Evolutionary conservation across 2,888 invertebrate genomes (phyloP), one percentile per base, ranked within the genome.

Genomic region (Hanleya hanleyi): DNA sequence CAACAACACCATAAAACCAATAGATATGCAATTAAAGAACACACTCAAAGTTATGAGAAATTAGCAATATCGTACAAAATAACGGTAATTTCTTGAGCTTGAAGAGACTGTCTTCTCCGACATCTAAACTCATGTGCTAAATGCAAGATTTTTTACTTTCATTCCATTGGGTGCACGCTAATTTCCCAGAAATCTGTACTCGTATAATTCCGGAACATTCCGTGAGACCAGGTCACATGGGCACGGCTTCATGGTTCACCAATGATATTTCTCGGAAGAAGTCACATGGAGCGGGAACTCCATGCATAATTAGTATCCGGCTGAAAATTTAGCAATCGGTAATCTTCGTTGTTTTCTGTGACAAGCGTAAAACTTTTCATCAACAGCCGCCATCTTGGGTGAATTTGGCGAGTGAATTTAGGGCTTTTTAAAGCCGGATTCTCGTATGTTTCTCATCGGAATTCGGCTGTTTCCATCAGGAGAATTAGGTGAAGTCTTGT

Each of bases 321-420:
- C 74, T 78, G 73, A 73, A 76, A 80, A 79, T 79, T 81, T 81
- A 73, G 74, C 75, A 73, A 82, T 89, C 90, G 89, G 87, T 74
- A 84, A 83, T 84, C 78, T 85, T 86, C 89, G 90, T 79, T 92
- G 92, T 92, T 92, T 93, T 93, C 94, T 95, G 94, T 95, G 95
- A 95, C 95, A 95, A 95, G 95, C 95, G 95, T 95, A 95, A 95
- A 96, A 95, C 94, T 95, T 95, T 94, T 95, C 95, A 95, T 95
- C 95, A 95, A 95, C 95, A 95, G 95, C 95, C 95, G 96, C 96
- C 96, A 96, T 96, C 94, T 96, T 96, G 95, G 94, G 94, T 94
- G 94, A 94, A n/a, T 22, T 64, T 37, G 18, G 64, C n/a, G 64
- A 37, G 37, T n/a, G 26, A 64, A 36, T 64, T 64, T 18, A 32